Evolutionary conservation across 2,797 vertebrate species (phyloP), one percentile per base, ranked within the genome.

Genomic region (Valencia hispanica): DNA sequence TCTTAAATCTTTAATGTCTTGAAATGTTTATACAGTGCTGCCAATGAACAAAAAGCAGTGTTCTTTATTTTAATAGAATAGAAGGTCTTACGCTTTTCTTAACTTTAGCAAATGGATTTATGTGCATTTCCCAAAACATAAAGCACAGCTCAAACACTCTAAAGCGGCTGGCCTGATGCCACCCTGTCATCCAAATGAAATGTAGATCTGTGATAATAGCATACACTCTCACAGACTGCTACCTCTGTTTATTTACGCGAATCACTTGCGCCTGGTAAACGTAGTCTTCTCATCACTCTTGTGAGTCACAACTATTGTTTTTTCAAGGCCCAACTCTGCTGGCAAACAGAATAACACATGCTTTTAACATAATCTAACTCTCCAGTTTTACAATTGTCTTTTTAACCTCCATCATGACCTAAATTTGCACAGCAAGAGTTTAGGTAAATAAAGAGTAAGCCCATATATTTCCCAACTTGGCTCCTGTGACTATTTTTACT

Each of bases 201-300:
- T 88, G 89, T 85, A 89, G 88, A 93, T 92, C 85, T 87, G 87
- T 78, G 90, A 91, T 92, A 88, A 92, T 83, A 89, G 85, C 86
- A 87, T 86, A 78, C 80, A 76, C 77, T 91, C 81, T 88, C 85
- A 78, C 70, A 80, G 87, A 84, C 85, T 85, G 88, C 82, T 80
- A 55, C 30, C 81, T 78, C 73, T 78, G 82, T 91, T 92, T 87
- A 84, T 89, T 86, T 76, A 83, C 20, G n/a, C 84, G 86, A 83
- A 90, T 91, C 86, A 88, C 84, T 84, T 87, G 85, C 82, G 75
- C 83, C 73, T 74, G 73, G 74, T 43, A n/a, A 90, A 88, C 88
- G 86, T 81, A 78, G 73, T 84, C 70, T 76, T 85, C 75, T 84
- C 84, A 66, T 88, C 78, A 77, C 70, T 79, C 74, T 74, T 70